Conservation (phyloP, 2,797 vertebrate genomes). For the Sitta carolinensis region DNA sequence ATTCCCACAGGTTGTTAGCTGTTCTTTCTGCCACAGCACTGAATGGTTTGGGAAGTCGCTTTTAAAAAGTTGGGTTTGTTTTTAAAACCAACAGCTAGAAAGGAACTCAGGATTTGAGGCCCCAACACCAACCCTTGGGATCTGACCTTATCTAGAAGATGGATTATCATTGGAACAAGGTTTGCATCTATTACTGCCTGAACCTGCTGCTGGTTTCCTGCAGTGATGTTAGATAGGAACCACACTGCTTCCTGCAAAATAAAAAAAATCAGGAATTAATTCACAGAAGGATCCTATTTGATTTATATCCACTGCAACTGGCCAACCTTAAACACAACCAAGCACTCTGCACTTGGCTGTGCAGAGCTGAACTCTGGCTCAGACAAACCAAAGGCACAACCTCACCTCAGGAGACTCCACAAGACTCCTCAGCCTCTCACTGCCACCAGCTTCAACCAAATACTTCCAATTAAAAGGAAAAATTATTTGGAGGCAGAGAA, state of each 20-base stretch:
- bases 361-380: background rate
- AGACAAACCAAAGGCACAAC: background rate
- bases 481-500: background rate
- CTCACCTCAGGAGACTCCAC: background rate
- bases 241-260: constrained; percentile 94
- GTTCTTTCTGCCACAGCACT: background rate
- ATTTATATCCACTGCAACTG: background rate
- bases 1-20: background rate
- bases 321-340: background rate
- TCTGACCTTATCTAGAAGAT: constrained; percentile 95
- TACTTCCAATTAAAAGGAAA: background rate
- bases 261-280: background rate
- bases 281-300: accelerated
- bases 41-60: accelerated
- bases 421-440: background rate
- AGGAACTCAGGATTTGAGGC: background rate
- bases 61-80: background rate
- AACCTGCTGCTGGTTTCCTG: constrained; percentile 99
- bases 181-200: constrained; percentile 98
- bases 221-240: constrained; percentile 99
- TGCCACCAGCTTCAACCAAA: background rate
- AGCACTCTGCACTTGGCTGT: accelerated
- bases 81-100: background rate
- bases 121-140: background rate
- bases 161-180: constrained; percentile 98